These are phyloP conservation scores for Stratiolaelaps scimitus DNA, from an alignment of 1,140 invertebrate genomes.

Conservation along the genomic window DNA sequence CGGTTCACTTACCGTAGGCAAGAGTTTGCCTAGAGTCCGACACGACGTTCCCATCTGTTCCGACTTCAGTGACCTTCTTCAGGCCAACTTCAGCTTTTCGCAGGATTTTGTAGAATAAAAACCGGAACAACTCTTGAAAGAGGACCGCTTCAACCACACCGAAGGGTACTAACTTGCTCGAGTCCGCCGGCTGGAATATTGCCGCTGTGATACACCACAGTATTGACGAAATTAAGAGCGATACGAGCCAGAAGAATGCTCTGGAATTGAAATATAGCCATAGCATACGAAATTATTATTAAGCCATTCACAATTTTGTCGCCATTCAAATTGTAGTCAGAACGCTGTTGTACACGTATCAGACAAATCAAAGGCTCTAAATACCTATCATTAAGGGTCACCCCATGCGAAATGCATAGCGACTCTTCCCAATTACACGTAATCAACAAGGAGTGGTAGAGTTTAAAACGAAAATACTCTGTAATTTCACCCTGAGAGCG, in stretches of 20 bases:
- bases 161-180: constrained; percentile 61
- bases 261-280: constrained; percentile 47
- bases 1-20: constrained; percentile 57
- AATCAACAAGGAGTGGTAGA: too few relatives aligned
- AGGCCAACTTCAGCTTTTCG: constrained; percentile 70
- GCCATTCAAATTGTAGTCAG: neutral
- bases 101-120: constrained; percentile 43
- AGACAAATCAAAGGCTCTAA: too few relatives aligned
- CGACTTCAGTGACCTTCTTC: constrained; percentile 64
- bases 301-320: neutral
- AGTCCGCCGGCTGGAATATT: constrained; percentile 28
- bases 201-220: constrained; percentile 74
- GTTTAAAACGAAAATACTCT: too few relatives aligned
- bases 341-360: too few relatives aligned
- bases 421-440: too few relatives aligned
- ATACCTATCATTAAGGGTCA: too few relatives aligned
- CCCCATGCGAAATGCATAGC: too few relatives aligned
- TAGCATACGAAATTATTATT: too few relatives aligned
- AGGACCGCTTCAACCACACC: constrained; percentile 74
- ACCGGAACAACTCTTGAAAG: constrained; percentile 55
- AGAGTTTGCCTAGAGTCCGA: constrained; percentile 75
- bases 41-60: constrained; percentile 45
- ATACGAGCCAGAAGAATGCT: constrained; percentile 88
- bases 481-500: too few relatives aligned
- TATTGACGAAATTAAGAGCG: constrained; percentile 71